phyloP scores from a whole-genome alignment of 2,888 invertebrate species.

The Rhagonycha fulva region DNA sequence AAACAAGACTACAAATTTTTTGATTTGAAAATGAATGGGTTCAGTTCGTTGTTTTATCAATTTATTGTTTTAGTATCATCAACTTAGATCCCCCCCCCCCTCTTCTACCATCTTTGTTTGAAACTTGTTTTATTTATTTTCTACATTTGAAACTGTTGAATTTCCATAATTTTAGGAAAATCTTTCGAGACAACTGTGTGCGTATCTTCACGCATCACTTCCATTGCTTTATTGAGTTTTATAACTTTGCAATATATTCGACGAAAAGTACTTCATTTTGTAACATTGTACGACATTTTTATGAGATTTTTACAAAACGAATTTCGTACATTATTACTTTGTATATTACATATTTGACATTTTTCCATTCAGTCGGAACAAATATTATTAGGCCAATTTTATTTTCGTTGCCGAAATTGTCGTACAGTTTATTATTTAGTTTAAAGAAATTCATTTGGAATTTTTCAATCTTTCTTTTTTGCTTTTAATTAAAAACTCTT shows the following conservation, averaged over 20 bases:
- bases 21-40: too few relatives aligned
- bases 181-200: neutral
- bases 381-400: neutral
- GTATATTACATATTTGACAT: slow-evolving; percentile 4
- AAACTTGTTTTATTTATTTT: neutral
- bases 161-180: neutral
- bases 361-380: neutral
- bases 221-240: neutral
- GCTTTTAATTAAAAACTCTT: neutral
- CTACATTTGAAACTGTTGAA: neutral
- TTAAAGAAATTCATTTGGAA: neutral
- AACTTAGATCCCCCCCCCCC: too few relatives aligned
- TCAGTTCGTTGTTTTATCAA: neutral
- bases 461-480: neutral
- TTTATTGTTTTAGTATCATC: neutral
- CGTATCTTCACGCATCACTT: neutral
- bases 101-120: too few relatives aligned
- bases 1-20: too few relatives aligned
- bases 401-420: neutral
- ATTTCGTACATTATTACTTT: neutral
- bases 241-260: neutral
- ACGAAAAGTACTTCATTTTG: neutral
- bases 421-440: neutral
- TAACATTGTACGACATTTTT: neutral
- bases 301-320: neutral